Evolutionary conservation across 92 coral and sea anemone species (phyloP).

Genomic region (Porites divaricata): DNA sequence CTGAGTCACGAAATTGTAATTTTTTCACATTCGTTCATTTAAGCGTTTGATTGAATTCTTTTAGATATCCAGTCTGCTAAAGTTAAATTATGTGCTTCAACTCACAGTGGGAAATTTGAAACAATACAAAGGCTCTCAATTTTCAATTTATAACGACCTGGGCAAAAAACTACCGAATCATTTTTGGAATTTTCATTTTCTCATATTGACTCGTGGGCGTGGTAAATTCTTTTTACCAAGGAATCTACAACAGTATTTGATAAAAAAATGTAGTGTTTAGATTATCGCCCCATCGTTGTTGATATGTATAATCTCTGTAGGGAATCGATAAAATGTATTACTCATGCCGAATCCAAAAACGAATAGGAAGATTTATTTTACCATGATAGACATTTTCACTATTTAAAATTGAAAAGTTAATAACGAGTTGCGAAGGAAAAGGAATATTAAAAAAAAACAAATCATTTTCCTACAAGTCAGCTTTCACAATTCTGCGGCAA

Average conservation of each 20-base stretch:
- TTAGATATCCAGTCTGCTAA: background rate
- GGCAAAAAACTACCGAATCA: background rate
- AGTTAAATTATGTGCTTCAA: slow-evolving; percentile 1
- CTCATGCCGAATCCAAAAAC: too few species aligned
- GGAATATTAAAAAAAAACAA: too few species aligned
- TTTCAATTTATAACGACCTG: slow-evolving; percentile 8
- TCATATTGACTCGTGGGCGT: background rate
- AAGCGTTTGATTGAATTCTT: background rate
- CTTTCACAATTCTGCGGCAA: too few species aligned
- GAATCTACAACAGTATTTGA: too few species aligned
- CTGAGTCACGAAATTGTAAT: background rate
- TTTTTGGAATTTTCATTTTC: background rate
- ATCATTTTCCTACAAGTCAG: too few species aligned
- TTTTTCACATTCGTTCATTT: background rate
- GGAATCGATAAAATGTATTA: too few species aligned
- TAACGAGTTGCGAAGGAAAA: too few species aligned
- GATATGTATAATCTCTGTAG: too few species aligned
- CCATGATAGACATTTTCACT: too few species aligned
- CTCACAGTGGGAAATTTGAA: slow-evolving; percentile 4
- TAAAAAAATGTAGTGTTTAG: too few species aligned
- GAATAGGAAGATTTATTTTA: background rate
- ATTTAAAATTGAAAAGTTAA: too few species aligned
- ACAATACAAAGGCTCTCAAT: background rate
- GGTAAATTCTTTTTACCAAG: background rate
- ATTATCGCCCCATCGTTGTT: too few species aligned